Evolutionary conservation across 2,113 vertebrate genomes (phyloP).

Genomic region (Anhinga anhinga): DNA sequence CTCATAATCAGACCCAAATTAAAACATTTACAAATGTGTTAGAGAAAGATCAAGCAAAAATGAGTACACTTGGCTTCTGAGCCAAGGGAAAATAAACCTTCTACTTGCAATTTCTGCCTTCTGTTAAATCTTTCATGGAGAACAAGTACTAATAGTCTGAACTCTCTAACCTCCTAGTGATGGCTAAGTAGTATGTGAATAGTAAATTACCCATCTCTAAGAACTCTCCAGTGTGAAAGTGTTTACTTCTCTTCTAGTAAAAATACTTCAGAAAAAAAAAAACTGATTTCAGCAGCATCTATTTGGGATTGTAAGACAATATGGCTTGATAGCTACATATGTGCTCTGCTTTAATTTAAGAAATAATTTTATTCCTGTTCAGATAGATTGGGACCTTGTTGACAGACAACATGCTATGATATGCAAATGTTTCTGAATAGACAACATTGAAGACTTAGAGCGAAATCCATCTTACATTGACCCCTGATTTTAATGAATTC

Average conservation of each 20-base stretch:
- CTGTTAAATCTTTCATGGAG: background rate
- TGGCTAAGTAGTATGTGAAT: background rate
- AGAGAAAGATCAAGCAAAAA: background rate
- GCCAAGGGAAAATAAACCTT: background rate
- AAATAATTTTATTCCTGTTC: background rate
- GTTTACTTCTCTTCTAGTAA: background rate
- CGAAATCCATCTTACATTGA: constrained; percentile 18
- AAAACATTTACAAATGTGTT: background rate
- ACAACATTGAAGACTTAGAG: constrained; percentile 5
- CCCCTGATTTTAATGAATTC: constrained; percentile 23
- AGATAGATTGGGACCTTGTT: background rate
- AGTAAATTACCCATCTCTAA: background rate
- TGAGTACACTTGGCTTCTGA: background rate
- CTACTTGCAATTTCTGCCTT: background rate
- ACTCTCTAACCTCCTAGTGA: background rate
- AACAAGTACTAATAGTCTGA: background rate
- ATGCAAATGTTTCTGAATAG: constrained; percentile 32
- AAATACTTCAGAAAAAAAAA: background rate
- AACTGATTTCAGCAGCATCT: background rate
- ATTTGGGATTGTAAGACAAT: background rate
- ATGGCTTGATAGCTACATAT: background rate
- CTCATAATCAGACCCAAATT: background rate
- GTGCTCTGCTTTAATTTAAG: background rate
- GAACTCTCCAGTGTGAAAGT: background rate
- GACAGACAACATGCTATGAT: background rate